phyloP scores from a whole-genome alignment of 2,113 vertebrate genomes.

The Accipiter cooperii region DNA sequence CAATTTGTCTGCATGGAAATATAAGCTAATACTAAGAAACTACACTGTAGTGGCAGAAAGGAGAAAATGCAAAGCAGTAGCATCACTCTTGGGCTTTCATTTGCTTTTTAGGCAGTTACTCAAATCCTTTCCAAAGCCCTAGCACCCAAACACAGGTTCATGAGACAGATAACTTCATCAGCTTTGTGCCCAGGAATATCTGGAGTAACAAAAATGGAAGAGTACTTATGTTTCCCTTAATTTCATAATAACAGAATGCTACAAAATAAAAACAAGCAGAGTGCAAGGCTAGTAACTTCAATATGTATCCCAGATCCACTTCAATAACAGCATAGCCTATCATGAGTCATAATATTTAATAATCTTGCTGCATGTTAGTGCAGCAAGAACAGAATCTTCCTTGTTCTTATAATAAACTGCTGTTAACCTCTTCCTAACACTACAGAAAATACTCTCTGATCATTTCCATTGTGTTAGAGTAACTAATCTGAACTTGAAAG shows the following conservation, averaged over 20 bases:
- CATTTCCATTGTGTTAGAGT: not conserved
- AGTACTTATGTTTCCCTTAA: not conserved
- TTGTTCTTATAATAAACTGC: slow-evolving; percentile 6
- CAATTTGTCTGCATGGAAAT: not conserved
- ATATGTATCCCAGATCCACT: not conserved
- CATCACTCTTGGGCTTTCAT: not conserved
- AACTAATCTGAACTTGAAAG: not conserved
- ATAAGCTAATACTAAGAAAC: not conserved
- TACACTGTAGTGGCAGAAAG: not conserved
- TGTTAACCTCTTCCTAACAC: not conserved
- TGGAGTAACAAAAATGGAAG: not conserved
- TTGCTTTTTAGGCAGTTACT: not conserved
- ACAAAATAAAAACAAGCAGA: not conserved
- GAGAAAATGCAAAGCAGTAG: not conserved
- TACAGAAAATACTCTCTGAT: not conserved
- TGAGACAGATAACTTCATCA: not conserved
- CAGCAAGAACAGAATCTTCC: slow-evolving; percentile 2
- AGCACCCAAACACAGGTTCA: not conserved
- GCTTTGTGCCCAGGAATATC: not conserved
- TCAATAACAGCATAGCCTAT: not conserved
- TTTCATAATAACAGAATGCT: not conserved
- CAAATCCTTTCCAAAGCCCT: not conserved
- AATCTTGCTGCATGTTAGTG: not conserved
- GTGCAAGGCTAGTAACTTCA: not conserved
- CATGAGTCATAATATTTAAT: slow-evolving; percentile 3